Base-by-base conservation (phyloP, 2,797 vertebrate genomes). In the Takifugu rubripes region DNA sequence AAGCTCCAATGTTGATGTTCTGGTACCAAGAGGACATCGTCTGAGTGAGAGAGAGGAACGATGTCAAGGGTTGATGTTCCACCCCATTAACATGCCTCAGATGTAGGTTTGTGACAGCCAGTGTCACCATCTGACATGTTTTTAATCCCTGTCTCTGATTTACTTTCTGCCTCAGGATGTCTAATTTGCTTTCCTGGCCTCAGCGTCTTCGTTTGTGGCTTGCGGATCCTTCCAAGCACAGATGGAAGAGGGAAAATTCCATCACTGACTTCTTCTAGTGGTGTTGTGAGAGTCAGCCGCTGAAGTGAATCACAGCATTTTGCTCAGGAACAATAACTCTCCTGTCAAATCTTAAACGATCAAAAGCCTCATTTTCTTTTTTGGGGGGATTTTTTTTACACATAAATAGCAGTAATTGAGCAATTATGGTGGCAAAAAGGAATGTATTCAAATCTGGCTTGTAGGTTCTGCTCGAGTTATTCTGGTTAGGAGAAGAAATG, bases 121-220 rank as follows among this genome's bases (percentile, higher is more conserved):
- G 57, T n/a, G 6, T 6, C 49, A 46, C 55, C 2, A 5, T 24
- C 26, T 46, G 57, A 45, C 44, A 12, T 1, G 26, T 49, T 62
- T 59, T 75, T 63, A 61, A 73, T 60, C 46, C 5, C 60, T 40
- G n/a, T 11, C 42, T 27, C 24, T 52, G 71, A 71, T 77, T 80
- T 74, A 68, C 42, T 64, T 46, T 49, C 49, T 47, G 57, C 52
- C 25, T 42, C 16, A 63, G 45, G 16, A 52, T 46, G 46, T 63
- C 29, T n/a, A 42, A 25, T 46, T 42, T 25, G 31, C 27, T 21
- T 61, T 3, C 61, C 59, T 71, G 67, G 26, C 61, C 40, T 71
- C 56, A 57, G 10, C 27, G 61, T 64, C 56, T 75, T 61, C 70
- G 56, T 65, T 62, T 75, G 67, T 62, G 77, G 69, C 49, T 78